phyloP scores from a whole-genome alignment of 2,888 invertebrate species.

The Eupithecia vulgata region DNA sequence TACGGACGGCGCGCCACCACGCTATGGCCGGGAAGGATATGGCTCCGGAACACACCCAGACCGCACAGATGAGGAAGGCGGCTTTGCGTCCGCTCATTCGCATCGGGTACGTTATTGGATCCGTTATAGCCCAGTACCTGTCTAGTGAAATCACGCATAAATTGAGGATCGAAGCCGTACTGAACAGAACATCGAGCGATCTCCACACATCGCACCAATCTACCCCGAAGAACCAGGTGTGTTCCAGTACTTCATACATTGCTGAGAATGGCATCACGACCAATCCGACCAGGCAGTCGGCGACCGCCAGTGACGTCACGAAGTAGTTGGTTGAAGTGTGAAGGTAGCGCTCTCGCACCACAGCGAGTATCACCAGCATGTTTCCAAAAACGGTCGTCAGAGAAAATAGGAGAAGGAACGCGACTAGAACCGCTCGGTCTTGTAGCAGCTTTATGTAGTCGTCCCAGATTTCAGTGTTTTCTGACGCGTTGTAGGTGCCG shows the following conservation, averaged over 20 bases:
- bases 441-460: conserved; percentile 80
- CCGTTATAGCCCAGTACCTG: conserved; percentile 99
- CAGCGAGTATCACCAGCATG: conserved; percentile 96
- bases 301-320: conserved; percentile 97
- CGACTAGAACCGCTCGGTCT: conserved; percentile 90
- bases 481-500: conserved; percentile 61
- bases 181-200: conserved; percentile 97
- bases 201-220: conserved; percentile 99
- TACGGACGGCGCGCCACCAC: conserved; percentile 96
- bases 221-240: conserved; percentile 96
- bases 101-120: conserved; percentile 98
- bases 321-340: conserved; percentile 99
- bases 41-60: conserved; percentile 98
- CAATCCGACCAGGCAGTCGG: conserved; percentile 97
- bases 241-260: conserved; percentile 93
- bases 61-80: conserved; percentile 93
- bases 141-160: conserved; percentile 98
- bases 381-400: conserved; percentile 98
- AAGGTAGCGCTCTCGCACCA: conserved; percentile 95
- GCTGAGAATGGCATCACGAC: conserved; percentile 99
- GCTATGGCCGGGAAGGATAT: conserved; percentile 99
- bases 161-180: conserved; percentile 98
- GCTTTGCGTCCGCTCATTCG: conserved; percentile 96
- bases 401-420: conserved; percentile 93
- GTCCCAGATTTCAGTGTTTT: conserved; percentile 70